phyloP scores from a whole-genome alignment of 1,140 invertebrate species.

The Drosophila orosa region DNA sequence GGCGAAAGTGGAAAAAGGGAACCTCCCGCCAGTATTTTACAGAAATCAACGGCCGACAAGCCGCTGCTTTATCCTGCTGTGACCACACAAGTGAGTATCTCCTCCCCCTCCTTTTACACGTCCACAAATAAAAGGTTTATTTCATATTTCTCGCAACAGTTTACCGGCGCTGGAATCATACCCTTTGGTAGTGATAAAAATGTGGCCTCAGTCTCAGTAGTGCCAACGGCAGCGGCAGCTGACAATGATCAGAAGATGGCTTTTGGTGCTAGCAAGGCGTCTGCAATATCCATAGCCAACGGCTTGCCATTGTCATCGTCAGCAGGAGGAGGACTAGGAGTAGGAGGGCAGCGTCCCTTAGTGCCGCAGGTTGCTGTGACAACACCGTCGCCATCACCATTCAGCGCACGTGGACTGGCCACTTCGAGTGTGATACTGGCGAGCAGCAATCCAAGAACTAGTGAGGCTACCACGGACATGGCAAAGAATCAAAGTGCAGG shows the following conservation, averaged over 20 bases:
- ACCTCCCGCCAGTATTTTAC: conserved; percentile 9
- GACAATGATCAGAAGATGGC: conserved; percentile 38
- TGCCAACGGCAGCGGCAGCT: not conserved
- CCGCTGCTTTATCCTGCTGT: conserved; percentile 28
- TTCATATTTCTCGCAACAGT: too few relatives aligned
- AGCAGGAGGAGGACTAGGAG: not conserved
- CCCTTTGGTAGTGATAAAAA: conserved; percentile 45
- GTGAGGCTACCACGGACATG: not conserved
- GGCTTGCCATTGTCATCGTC: conserved; percentile 13
- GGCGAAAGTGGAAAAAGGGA: conserved; percentile 16
- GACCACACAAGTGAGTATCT: conserved; percentile 53
- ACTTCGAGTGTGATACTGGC: conserved; percentile 34
- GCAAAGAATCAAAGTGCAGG: conserved; percentile 5
- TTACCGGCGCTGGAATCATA: conserved; percentile 29
- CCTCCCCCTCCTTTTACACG: too few relatives aligned
- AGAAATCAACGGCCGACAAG: conserved; percentile 36
- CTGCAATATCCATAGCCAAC: too few relatives aligned
- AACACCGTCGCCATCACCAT: conserved; percentile 3
- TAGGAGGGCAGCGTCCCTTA: conserved; percentile 23
- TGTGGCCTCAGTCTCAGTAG: conserved; percentile 7
- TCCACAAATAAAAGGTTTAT: too few relatives aligned
- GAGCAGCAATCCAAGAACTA: conserved; percentile 38
- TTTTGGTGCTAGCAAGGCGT: conserved; percentile 36
- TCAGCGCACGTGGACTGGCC: conserved; percentile 30
- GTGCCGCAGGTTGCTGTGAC: conserved; percentile 25